These are phyloP conservation scores for Drosophila trapezifrons DNA, from an alignment of 1,140 invertebrate genomes.

Conservation along the genomic window DNA sequence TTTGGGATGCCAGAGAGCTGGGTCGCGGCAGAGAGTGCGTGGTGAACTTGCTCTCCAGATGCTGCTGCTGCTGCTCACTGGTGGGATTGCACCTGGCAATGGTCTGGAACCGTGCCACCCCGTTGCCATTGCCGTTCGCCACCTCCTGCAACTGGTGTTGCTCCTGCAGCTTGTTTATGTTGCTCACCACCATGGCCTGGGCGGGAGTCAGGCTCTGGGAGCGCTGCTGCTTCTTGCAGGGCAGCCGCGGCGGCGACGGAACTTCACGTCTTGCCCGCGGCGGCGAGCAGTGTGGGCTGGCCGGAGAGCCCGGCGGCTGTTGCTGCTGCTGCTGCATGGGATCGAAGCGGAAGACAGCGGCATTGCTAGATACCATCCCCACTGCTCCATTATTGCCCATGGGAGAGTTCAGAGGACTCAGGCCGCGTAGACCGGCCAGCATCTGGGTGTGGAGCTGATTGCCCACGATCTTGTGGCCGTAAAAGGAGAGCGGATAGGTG, in stretches of 20 bases:
- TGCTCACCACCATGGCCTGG: slow-evolving; percentile 83
- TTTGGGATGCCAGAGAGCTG: slow-evolving; percentile 61
- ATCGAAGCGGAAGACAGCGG: slow-evolving; percentile 69
- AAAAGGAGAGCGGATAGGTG: slow-evolving; percentile 86
- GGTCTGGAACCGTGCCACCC: slow-evolving; percentile 69
- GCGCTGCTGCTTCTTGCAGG: slow-evolving; percentile 89
- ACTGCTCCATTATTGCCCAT: slow-evolving; percentile 38
- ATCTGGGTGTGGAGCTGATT: slow-evolving; percentile 81
- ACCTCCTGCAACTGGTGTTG: slow-evolving; percentile 44
- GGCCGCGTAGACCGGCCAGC: slow-evolving; percentile 70
- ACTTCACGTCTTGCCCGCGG: slow-evolving; percentile 85
- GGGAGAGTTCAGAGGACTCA: slow-evolving; percentile 78
- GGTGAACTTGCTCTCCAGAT: slow-evolving; percentile 85
- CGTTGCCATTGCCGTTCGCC: slow-evolving; percentile 57
- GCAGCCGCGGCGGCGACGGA: slow-evolving; percentile 85
- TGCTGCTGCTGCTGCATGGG: slow-evolving; percentile 30
- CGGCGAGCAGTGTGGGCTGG: slow-evolving; percentile 82
- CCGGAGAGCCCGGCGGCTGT: slow-evolving; percentile 30
- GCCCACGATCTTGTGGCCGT: slow-evolving; percentile 83
- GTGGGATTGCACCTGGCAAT: slow-evolving; percentile 74
- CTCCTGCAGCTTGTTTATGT: slow-evolving; percentile 70
- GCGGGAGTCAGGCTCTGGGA: slow-evolving; percentile 88
- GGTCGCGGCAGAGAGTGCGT: slow-evolving; percentile 86
- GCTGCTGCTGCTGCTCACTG: slow-evolving; percentile 54
- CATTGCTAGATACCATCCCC: slow-evolving; percentile 16